Percentiles rank a stretch among this genome's conserved stretches.
Conservation (phyloP, 2,113 vertebrate genomes). For the Callorhinus ursinus region DNA sequence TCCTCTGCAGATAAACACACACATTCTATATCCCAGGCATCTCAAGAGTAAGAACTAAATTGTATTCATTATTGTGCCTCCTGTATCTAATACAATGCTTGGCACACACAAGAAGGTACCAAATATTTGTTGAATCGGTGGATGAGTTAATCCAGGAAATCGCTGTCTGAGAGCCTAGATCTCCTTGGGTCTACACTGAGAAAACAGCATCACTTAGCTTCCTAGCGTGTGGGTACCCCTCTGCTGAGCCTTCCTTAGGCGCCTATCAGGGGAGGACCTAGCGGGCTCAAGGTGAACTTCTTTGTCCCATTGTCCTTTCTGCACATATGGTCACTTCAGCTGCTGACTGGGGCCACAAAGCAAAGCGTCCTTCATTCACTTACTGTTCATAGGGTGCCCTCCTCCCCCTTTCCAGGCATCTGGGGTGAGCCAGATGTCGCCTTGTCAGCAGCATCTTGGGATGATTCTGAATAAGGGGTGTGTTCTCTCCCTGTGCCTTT, state of each 20-base stretch:
- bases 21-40: neutral
- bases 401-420: neutral
- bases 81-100: neutral
- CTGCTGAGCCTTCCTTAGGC: neutral
- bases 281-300: neutral
- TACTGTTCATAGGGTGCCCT: neutral
- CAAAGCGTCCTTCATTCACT: neutral
- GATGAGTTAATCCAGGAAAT: neutral
- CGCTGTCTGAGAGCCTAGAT: neutral
- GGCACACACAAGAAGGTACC: neutral
- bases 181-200: neutral
- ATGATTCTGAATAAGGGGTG: conserved; percentile 48
- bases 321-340: neutral
- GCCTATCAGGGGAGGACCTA: neutral
- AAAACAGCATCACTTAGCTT: neutral
- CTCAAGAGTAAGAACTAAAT: neutral
- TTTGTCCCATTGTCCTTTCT: neutral
- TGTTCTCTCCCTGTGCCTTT: conserved; percentile 59
- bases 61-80: neutral
- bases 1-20: neutral
- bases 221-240: neutral
- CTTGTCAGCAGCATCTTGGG: conserved; percentile 46
- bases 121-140: neutral
- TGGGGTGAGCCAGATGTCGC: neutral
- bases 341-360: neutral